Percentiles rank a stretch among this genome's conserved stretches.
These are phyloP conservation scores for Yoshiicerus persimilis DNA, from an alignment of 1,140 invertebrate species.

Conservation along the genomic window DNA sequence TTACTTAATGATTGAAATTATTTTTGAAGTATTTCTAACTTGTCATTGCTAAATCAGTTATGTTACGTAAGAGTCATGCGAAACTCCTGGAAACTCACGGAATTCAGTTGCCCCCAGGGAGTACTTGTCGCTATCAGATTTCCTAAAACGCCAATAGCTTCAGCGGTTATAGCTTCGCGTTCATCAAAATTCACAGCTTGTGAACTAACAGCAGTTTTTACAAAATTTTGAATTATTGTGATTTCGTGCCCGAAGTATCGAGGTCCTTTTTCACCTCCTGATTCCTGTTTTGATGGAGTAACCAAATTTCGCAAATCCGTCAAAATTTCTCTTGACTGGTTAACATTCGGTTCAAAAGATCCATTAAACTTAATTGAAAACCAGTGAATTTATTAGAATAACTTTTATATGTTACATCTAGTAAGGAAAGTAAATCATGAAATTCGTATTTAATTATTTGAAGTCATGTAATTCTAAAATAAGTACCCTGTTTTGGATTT, in stretches of 20 bases:
- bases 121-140: not conserved
- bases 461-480: not conserved
- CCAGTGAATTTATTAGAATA: too few relatives aligned
- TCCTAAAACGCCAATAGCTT: not conserved
- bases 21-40: not conserved
- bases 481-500: not conserved
- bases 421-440: too few relatives aligned
- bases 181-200: not conserved
- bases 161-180: not conserved
- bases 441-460: not conserved
- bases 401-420: too few relatives aligned
- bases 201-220: not conserved
- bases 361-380: not conserved
- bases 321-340: not conserved
- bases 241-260: constrained; percentile 32
- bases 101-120: not conserved
- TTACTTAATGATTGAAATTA: not conserved
- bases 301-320: not conserved
- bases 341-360: not conserved
- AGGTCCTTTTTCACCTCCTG: not conserved
- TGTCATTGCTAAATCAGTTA: not conserved
- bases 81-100: not conserved
- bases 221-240: not conserved
- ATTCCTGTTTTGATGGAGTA: too few relatives aligned
- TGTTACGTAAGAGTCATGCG: not conserved